Conservation (phyloP, 2,113 vertebrate genomes). For the Gadus chalcogrammus region DNA sequence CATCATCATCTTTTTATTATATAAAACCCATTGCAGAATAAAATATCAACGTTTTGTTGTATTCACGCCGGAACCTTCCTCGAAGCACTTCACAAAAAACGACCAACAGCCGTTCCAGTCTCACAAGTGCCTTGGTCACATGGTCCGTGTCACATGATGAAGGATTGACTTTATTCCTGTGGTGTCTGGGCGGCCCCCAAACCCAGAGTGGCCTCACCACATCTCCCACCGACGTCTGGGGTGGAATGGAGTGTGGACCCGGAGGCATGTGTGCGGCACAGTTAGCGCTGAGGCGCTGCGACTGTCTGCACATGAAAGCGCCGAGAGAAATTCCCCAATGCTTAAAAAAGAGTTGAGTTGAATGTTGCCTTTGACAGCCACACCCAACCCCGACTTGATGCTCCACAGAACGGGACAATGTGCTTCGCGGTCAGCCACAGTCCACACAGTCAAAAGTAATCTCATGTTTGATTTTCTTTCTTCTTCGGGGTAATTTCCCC, state of each 20-base stretch:
- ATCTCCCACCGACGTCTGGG: slow-evolving; percentile 67
- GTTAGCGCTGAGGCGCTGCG: slow-evolving; percentile 41
- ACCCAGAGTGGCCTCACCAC: slow-evolving; percentile 71
- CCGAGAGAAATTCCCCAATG: slow-evolving; percentile 56
- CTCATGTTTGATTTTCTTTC: neutral
- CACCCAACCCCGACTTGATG: slow-evolving; percentile 49
- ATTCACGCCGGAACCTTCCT: neutral
- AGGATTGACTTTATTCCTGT: slow-evolving; percentile 46
- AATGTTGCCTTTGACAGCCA: slow-evolving; percentile 53
- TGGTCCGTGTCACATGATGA: slow-evolving; percentile 56
- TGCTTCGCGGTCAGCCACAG: slow-evolving; percentile 29
- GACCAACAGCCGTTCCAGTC: slow-evolving; percentile 2
- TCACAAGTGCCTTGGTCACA: slow-evolving; percentile 31
- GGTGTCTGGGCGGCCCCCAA: slow-evolving; percentile 67
- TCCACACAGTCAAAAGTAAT: slow-evolving; percentile 6
- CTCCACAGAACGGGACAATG: slow-evolving; percentile 40
- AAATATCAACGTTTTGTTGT: no score
- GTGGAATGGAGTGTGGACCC: slow-evolving; percentile 62
- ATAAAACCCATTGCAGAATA: no score
- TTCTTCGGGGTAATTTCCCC: neutral
- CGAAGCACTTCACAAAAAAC: neutral
- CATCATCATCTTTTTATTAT: no score
- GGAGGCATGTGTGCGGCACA: slow-evolving; percentile 66
- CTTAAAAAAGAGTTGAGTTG: slow-evolving; percentile 53
- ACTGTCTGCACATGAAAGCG: slow-evolving; percentile 58